A percentile compares a stretch with the other conserved stretches of the same genome.
These are phyloP conservation scores for Chaetura pelagica DNA, from an alignment of 2,113 vertebrate genomes.

Conservation along the genomic window DNA sequence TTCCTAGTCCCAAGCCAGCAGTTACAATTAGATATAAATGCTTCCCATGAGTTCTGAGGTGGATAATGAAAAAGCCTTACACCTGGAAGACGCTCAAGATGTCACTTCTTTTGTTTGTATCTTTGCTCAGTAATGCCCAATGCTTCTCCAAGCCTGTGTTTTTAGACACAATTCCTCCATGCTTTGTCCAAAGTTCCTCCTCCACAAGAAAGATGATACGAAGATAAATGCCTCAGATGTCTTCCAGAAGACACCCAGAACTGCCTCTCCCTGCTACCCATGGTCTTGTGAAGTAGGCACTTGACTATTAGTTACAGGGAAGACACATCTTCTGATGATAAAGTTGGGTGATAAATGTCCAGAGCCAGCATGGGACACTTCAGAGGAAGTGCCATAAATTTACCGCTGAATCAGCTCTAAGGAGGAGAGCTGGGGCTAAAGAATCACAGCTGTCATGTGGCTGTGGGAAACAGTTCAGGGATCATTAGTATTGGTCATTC, in stretches of 20 bases:
- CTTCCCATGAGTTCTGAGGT: background rate
- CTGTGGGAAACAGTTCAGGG: slow-evolving; percentile 94
- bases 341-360: slow-evolving; percentile 75
- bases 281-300: background rate
- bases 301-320: slow-evolving; percentile 50
- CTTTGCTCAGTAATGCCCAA: background rate
- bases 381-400: slow-evolving; percentile 86
- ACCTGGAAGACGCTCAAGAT: background rate
- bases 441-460: slow-evolving; percentile 91
- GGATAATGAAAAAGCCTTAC: background rate
- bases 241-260: background rate
- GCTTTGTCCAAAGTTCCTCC: background rate
- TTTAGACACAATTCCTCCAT: background rate
- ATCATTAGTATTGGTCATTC: slow-evolving; percentile 93
- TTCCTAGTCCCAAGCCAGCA: background rate
- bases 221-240: background rate
- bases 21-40: background rate
- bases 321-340: slow-evolving; percentile 55
- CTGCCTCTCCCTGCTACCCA: background rate
- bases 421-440: slow-evolving; percentile 83
- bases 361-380: slow-evolving; percentile 81
- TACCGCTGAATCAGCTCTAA: slow-evolving; percentile 68
- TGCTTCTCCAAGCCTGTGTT: background rate
- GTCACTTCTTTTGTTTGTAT: background rate
- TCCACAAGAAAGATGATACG: background rate